Conservation (phyloP, 2,888 invertebrate genomes). For the Coremacera marginata region DNA sequence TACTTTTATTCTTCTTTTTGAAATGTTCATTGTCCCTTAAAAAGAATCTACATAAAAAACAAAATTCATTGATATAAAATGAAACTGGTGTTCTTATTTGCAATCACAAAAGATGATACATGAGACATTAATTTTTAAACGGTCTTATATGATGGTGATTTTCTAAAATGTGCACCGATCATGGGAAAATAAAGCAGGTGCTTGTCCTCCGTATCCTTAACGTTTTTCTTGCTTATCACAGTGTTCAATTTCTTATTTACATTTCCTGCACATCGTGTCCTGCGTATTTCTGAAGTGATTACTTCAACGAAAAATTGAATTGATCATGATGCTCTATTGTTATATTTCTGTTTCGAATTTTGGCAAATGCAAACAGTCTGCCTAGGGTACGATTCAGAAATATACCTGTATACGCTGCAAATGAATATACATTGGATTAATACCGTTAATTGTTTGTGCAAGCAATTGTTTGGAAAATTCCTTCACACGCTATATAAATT, state of each 20-base stretch:
- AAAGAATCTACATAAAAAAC: no score
- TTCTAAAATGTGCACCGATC: conserved; percentile 32
- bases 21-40: no score
- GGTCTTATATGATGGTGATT: conserved; percentile 16
- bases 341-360: conserved; percentile 47
- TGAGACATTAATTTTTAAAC: conserved; percentile 20
- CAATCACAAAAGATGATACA: conserved; percentile 35
- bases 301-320: conserved; percentile 56
- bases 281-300: conserved; percentile 23
- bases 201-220: conserved; percentile 30
- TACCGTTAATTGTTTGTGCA: conserved; percentile 48
- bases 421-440: conserved; percentile 33
- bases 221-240: conserved; percentile 10
- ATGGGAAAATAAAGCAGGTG: conserved; percentile 65
- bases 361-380: conserved; percentile 45
- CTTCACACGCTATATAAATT: conserved; percentile 45
- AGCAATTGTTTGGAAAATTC: conserved; percentile 47
- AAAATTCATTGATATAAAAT: no score
- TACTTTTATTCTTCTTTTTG: no score
- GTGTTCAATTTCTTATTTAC: conserved; percentile 28
- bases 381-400: conserved; percentile 31
- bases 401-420: conserved; percentile 17
- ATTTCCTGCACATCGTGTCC: conserved; percentile 47
- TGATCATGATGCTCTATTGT: conserved; percentile 63
- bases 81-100: background rate